Evolutionary conservation across 2,888 invertebrate species (phyloP), one percentile per base, ranked within the genome.

Genomic region (Cylloceria caligata): DNA sequence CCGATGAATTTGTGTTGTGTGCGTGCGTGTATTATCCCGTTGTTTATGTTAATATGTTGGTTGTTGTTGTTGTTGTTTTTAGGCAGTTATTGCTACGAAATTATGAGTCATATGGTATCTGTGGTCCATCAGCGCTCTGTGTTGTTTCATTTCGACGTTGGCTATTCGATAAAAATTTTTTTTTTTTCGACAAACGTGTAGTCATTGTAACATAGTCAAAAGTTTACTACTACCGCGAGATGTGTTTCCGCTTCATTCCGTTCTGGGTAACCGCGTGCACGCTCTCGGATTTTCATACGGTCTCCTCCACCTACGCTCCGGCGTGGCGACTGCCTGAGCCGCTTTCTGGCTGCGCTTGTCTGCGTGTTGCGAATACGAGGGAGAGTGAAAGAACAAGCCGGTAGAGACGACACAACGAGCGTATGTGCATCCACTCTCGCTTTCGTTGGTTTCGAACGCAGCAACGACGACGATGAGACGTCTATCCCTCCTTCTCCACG

Each of bases 351-450:
- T 72, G 47, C 67, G 55, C 49, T 52, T 65, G 57, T 65, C 45
- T 75, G 60, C 64, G 49, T 60, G 27, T 57, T n/a, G 57, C 47
- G 65, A 57, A 75, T 62, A 49, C 75, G 69, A 47, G 67, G 52
- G 76, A 24, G 27, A 52, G 72, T 39, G 62, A 73, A 49, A 64
- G 81, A 57, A 49, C 65, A 64, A 65, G 47, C 76, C 64, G 68
- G 65, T 30, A 73, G 76, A 78, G 79, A 80, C 39, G 72, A 84
- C 21, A 57, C 45, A 76, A 73, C 49, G 85, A 87, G 86, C 72
- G 73, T 78, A 81, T 81, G 86, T 69, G 82, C 76, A 81, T 84
- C 86, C 85, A 89, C 91, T 90, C 89, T 90, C 88, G 87, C 89
- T 90, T 89, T 91, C 91, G 87, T 88, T 89, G 76, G 87, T 65